Evolutionary conservation across 2,888 invertebrate genomes (phyloP), one percentile per base, ranked within the genome.

Genomic region (Stegophylla sp.): DNA sequence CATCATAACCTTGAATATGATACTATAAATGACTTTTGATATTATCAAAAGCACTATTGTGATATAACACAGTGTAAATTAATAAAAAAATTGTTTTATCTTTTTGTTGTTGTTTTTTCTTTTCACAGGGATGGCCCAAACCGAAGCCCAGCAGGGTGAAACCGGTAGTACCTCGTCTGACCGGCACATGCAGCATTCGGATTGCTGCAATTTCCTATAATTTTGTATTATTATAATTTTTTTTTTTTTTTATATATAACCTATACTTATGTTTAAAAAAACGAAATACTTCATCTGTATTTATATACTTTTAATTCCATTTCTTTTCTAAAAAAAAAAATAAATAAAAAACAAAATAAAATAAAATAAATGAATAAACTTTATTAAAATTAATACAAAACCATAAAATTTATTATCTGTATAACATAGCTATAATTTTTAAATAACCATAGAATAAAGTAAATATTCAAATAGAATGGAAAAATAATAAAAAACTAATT

Each of bases 61-160:
- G n/a, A n/a, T n/a, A n/a, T n/a, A n/a, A n/a, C n/a, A n/a, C n/a
- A n/a, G n/a, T n/a, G n/a, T n/a, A n/a, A n/a, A n/a, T n/a, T n/a
- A n/a, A n/a, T n/a, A n/a, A n/a, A n/a, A n/a, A n/a, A n/a, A n/a
- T n/a, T n/a, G n/a, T n/a, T n/a, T n/a, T 43, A 3, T 43, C 15
- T 7, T 15, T 13, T 17, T 59, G 48, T 12, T 67, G n/a, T 56
- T 67, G 7, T 79, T 67, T 83, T 82, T 81, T 76, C 83, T 82
- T 85, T 85, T 48, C 84, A 86, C 86, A 86, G 85, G 86, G 86
- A 84, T 84, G 85, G 84, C 85, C 85, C 84, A 85, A 85, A 84
- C 84, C 85, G 84, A 84, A 85, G 86, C 85, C 86, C 85, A 84
- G 85, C 86, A 86, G 86, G 86, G 86, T 86, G 85, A 84, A 84